Percentiles rank a stretch among this genome's conserved stretches.
phyloP scores from a whole-genome alignment of 2,888 invertebrate species.

The Nasonia oneida region DNA sequence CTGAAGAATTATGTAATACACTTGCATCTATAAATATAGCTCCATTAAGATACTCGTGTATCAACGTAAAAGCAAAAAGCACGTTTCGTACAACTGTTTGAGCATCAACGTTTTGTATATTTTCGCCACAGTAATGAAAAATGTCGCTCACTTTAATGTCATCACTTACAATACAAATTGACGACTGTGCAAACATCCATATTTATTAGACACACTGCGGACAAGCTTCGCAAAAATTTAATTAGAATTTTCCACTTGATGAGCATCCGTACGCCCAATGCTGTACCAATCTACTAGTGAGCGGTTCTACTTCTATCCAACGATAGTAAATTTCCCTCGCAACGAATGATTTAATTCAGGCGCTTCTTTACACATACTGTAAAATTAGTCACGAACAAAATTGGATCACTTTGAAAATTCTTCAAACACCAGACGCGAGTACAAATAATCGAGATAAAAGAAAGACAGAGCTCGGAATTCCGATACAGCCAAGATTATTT shows the following conservation, averaged over 20 bases:
- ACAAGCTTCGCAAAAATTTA: constrained; percentile 37
- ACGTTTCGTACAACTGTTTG: too few species aligned
- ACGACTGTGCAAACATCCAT: background rate
- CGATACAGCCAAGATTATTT: background rate
- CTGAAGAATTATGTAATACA: background rate
- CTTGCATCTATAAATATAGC: background rate
- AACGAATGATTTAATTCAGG: background rate
- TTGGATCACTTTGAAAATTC: background rate
- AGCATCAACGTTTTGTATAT: background rate
- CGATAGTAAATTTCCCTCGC: background rate
- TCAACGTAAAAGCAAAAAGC: too few species aligned
- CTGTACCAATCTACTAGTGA: background rate
- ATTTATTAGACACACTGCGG: constrained; percentile 8
- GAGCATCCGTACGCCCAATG: background rate
- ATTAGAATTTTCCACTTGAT: constrained; percentile 22
- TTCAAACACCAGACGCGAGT: background rate
- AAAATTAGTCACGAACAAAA: background rate
- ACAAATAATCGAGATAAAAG: background rate
- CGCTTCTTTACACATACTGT: background rate
- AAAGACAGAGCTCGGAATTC: background rate
- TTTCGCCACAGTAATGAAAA: background rate
- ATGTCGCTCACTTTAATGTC: background rate
- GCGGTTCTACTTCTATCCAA: background rate
- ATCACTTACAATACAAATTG: constrained; percentile 16
- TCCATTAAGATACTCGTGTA: too few species aligned